phyloP scores from a whole-genome alignment of 2,888 invertebrate species.

The Dicycla oo region DNA sequence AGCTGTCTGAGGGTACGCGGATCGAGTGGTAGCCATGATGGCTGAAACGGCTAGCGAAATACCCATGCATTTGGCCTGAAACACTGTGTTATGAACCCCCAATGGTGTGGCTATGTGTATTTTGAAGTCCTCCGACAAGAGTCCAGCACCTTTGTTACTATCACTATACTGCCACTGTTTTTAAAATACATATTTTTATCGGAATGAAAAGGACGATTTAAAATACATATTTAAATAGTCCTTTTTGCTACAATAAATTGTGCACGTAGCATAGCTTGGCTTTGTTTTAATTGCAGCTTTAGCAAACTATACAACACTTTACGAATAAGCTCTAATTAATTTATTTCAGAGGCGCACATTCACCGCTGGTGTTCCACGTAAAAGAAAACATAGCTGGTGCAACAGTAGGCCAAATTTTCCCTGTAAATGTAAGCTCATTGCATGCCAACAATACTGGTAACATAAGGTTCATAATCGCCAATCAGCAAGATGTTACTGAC shows the following conservation, averaged over 20 bases:
- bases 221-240: background rate
- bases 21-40: background rate
- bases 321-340: background rate
- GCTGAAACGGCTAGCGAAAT: no score
- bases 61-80: no score
- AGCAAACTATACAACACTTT: background rate
- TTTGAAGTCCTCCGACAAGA: no score
- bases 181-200: background rate
- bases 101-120: no score
- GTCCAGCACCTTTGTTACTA: no score
- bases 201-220: background rate
- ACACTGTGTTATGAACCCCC: background rate
- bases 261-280: background rate
- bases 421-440: slow-evolving; percentile 86
- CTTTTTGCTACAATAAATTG: background rate
- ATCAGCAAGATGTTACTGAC: slow-evolving; percentile 95
- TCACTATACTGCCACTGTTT: background rate
- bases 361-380: slow-evolving; percentile 93
- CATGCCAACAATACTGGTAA: slow-evolving; percentile 82
- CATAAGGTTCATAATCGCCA: slow-evolving; percentile 94
- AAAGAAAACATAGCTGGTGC: slow-evolving; percentile 94
- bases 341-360: slow-evolving; percentile 91
- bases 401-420: slow-evolving; percentile 93
- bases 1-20: background rate
- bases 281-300: background rate